Evolutionary conservation across 2,888 invertebrate species (phyloP).

Genomic region (Lasioglossum marginatum): DNA sequence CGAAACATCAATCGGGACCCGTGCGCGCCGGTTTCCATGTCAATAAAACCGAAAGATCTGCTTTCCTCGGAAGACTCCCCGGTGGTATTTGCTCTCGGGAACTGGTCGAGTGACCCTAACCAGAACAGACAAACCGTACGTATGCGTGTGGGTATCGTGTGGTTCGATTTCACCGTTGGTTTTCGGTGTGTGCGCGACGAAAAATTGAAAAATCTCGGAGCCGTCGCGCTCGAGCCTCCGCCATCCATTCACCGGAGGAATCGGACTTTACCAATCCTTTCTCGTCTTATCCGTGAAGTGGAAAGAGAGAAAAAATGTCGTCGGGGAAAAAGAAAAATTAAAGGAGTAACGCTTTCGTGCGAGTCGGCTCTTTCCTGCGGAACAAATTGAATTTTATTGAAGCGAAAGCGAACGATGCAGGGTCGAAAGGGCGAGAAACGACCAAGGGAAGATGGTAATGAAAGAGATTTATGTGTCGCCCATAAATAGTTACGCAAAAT

Average conservation of each 20-base stretch:
- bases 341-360: constrained; percentile 3
- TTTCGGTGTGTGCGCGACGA: constrained; percentile 4
- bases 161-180: constrained; percentile 26
- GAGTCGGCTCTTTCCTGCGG: constrained; percentile 1
- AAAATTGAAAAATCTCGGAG: constrained; percentile 39
- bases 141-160: not conserved
- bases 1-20: not conserved
- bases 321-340: not conserved
- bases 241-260: constrained; percentile 22
- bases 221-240: constrained; percentile 13
- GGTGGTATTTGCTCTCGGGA: constrained; percentile 1
- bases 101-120: not conserved
- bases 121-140: not conserved
- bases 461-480: not conserved
- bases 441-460: not conserved
- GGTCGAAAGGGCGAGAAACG: not conserved
- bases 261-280: constrained; percentile 23
- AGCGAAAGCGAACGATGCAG: constrained; percentile 6
- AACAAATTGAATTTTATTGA: constrained; percentile 54
- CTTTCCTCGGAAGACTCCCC: constrained; percentile 4
- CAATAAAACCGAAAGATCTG: not conserved
- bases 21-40: too few species aligned
- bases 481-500: constrained; percentile 6
- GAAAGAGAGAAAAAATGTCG: not conserved
- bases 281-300: not conserved